Evolutionary conservation across 2,113 vertebrate genomes (phyloP), one percentile per base, ranked within the genome.

Genomic region (Archilochus colubris): DNA sequence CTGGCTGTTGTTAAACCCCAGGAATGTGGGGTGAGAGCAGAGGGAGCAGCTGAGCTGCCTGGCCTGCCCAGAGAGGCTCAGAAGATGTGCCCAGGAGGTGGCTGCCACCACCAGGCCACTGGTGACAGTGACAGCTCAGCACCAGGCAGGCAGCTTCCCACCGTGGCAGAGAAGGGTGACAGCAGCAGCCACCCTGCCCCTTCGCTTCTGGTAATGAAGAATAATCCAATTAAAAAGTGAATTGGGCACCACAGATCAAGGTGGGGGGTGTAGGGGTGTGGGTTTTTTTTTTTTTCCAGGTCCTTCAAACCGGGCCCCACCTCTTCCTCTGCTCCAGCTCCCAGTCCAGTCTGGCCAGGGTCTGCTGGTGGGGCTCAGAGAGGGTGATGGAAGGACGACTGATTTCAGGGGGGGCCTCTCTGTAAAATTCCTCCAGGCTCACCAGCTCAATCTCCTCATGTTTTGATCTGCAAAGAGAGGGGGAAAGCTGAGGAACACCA

Each of bases 321-420:
- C 99, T 99, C 96, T 99, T 99, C 86, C 99, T 98, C 96, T 99
- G 99, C 93, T 99, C 99, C 83, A 99, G 97, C 96, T 99, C 99
- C 99, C 99, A 99, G 97, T 99, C 99, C 51, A 99, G 98, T n/a
- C 99, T 98, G 5, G 99, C 98, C 76, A 99, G 97, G 6, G 99
- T 99, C 93, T 99, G 99, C 93, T 99, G 99, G 95, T 99, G 99
- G n/a, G 98, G 98, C 93, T 99, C 99, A 0, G 79, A 97, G 77
- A 97, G 98, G 28, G 99, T 99, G 93, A 99, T 94, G 4, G 98
- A 97, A 10, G 98, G 98, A 12, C 98, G 98, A 93, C 99, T 99
- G 91, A 99, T 99, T 20, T 98, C 99, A 0, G 96, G 27, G 9
- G 99, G 99, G 1, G 99, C 99, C 20, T 99, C 99, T 51, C 97